Base-by-base conservation (phyloP, 2,888 invertebrate genomes). In the Drosophila kambysellisi region DNA sequence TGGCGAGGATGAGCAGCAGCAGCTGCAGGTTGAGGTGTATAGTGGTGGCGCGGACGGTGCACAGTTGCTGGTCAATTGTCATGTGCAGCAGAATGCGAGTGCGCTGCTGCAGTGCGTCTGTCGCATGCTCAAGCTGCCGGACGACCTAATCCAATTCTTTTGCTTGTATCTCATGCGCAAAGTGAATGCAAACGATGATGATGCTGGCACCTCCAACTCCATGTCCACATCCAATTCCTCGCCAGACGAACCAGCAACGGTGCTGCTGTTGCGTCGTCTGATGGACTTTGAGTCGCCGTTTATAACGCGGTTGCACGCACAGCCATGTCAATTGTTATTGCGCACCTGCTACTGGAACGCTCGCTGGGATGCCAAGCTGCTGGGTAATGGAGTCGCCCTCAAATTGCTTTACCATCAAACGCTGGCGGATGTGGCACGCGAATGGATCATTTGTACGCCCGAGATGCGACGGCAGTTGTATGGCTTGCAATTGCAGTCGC, bases 211-310 rank as follows among this genome's bases (percentile, higher is more conserved):
- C 6, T 57, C 50, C 29, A 95, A 95, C 83, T 35, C 43, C 3
- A 25, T 25, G 46, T 15, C 32, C 20, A 43, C 41, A 32, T 43
- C 50, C 29, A 95, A 95, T 83, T 35, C 43, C 3, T 33, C 67
- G 25, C 60, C 59, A 0, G 94, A 95, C 72, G 94, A 95, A 70
- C 95, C 95, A 87, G 95, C 95, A 89, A 95, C 95, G 51, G 94
- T 95, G 90, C 94, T 95, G 94, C 96, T 98, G 88, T 94, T 98
- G 75, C 95, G 99, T 82, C 97, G 97, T 92, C 94, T 99, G 78
- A 97, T 99, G 94, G 97, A 99, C 93, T 99, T 98, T 94, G 99
- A 99, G 94, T 98, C 98, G 80, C 99, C 99, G 1, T 97, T 96
- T 94, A 97, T 99, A 94, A 98, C 99, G 62, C 96, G 97, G 83